These are phyloP conservation scores for Podotricha telesiphe DNA, from an alignment of 2,888 invertebrate species.

Conservation along the genomic window DNA sequence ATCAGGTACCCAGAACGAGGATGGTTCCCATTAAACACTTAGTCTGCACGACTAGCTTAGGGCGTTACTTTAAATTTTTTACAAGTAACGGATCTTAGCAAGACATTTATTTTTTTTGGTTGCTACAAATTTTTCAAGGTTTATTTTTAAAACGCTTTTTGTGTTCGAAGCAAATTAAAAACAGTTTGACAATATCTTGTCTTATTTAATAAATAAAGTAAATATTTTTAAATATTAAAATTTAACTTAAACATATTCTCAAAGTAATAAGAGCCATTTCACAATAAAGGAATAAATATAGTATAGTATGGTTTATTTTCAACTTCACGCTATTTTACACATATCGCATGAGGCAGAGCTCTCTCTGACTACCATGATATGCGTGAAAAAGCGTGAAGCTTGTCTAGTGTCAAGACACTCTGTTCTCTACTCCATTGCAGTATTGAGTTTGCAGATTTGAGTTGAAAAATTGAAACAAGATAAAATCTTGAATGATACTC, in stretches of 20 bases:
- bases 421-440: no score
- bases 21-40: slow-evolving; percentile 46
- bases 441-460: no score
- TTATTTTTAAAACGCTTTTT: background rate
- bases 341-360: no score
- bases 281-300: background rate
- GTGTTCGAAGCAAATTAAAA: no score
- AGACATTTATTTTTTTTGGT: background rate
- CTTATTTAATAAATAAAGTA: background rate
- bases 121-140: slow-evolving; percentile 1
- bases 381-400: no score
- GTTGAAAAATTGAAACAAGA: no score
- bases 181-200: background rate
- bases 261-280: background rate
- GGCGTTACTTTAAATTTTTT: slow-evolving; percentile 32
- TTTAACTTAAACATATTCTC: background rate
- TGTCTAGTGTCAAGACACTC: no score
- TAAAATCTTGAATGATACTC: no score
- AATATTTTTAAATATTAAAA: no score
- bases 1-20: slow-evolving; percentile 50
- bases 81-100: slow-evolving; percentile 23
- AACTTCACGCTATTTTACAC: no score
- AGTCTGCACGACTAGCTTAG: slow-evolving; percentile 46
- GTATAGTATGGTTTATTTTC: no score
- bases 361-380: no score